Evolutionary conservation across 2,797 vertebrate genomes (phyloP).

Genomic region (Paratrypauchen microcephalus): DNA sequence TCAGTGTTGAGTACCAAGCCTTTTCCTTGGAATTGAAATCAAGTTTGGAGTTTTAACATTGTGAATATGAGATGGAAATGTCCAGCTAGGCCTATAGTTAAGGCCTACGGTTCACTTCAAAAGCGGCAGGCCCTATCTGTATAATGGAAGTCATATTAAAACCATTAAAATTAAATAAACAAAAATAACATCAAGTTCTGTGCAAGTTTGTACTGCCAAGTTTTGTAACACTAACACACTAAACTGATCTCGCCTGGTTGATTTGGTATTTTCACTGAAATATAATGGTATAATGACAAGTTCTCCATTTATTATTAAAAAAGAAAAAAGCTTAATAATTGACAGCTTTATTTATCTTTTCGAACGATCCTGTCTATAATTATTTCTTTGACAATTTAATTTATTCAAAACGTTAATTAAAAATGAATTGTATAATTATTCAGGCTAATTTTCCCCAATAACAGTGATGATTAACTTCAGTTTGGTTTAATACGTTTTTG

Average conservation of each 20-base stretch:
- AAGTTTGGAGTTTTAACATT: background rate
- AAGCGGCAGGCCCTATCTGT: background rate
- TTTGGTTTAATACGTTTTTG: background rate
- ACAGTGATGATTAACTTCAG: background rate
- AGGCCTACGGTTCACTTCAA: conserved; percentile 1
- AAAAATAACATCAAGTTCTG: background rate
- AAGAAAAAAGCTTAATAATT: background rate
- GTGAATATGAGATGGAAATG: background rate
- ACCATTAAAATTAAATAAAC: background rate
- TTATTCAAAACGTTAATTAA: background rate
- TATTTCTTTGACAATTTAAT: background rate
- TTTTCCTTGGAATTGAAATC: background rate
- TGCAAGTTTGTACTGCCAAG: too few relatives aligned
- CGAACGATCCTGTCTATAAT: background rate
- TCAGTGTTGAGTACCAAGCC: too few relatives aligned
- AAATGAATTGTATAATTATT: background rate
- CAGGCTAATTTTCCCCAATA: background rate
- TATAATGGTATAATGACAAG: background rate
- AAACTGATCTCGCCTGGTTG: background rate
- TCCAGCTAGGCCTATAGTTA: background rate
- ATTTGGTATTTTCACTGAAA: background rate
- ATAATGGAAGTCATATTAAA: background rate
- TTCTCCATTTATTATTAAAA: background rate
- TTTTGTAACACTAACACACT: background rate
- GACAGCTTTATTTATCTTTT: background rate